Evolutionary conservation across 2,888 invertebrate genomes (phyloP).

Genomic region (Lycaena phlaeas): DNA sequence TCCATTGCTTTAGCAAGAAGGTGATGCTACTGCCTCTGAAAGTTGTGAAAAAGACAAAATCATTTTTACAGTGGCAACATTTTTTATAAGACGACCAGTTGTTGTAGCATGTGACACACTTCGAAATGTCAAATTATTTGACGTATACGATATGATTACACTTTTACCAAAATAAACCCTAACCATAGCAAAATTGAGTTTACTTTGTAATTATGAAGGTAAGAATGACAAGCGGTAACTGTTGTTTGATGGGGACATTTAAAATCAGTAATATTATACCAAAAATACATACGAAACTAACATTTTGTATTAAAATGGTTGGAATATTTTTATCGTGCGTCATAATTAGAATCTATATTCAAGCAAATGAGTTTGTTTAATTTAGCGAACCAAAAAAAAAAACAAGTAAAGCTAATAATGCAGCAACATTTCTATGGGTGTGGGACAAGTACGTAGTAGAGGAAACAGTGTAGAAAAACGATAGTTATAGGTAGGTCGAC

Average conservation of each 20-base stretch:
- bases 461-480: slow-evolving; percentile 56
- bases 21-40: slow-evolving; percentile 63
- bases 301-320: slow-evolving; percentile 4
- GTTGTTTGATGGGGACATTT: slow-evolving; percentile 10
- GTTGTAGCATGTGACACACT: slow-evolving; percentile 13
- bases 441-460: slow-evolving; percentile 39
- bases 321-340: slow-evolving; percentile 7
- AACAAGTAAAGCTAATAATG: slow-evolving; percentile 13
- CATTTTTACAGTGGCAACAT: slow-evolving; percentile 60
- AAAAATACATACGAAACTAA: slow-evolving; percentile 19
- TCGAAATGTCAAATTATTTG: slow-evolving; percentile 2
- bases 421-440: slow-evolving; percentile 60
- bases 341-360: neutral
- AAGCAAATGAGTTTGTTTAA: slow-evolving; percentile 6
- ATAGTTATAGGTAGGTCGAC: slow-evolving; percentile 67
- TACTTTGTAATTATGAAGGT: slow-evolving; percentile 4
- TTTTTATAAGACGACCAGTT: slow-evolving; percentile 25
- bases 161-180: neutral
- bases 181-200: neutral
- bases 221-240: slow-evolving; percentile 1
- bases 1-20: slow-evolving; percentile 61
- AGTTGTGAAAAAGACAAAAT: slow-evolving; percentile 53
- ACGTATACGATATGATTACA: neutral
- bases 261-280: slow-evolving; percentile 28
- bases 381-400: slow-evolving; percentile 13